phyloP scores from a whole-genome alignment of 2,888 invertebrate genomes.

The Caenorhabditis japonica region DNA sequence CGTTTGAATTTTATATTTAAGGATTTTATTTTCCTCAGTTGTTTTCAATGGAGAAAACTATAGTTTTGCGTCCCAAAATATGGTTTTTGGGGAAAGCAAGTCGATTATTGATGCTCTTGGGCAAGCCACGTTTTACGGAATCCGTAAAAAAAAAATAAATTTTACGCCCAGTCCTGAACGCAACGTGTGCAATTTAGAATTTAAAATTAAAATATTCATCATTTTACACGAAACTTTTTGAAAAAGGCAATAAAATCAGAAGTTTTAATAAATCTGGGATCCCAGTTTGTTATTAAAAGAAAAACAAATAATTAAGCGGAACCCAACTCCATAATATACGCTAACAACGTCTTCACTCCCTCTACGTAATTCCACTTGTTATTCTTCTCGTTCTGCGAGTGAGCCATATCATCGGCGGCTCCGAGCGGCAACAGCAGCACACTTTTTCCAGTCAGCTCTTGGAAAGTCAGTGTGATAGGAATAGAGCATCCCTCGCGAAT shows the following conservation, averaged over 20 bases:
- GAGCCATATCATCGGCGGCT: constrained; percentile 95
- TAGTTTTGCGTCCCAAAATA: too few relatives aligned
- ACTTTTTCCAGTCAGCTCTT: constrained; percentile 83
- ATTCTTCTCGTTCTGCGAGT: constrained; percentile 98
- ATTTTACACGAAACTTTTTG: neutral
- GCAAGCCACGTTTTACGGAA: too few relatives aligned
- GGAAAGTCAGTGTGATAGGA: constrained; percentile 92
- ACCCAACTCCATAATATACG: constrained; percentile 73
- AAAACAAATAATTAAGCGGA: constrained; percentile 32
- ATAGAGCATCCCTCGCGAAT: constrained; percentile 97
- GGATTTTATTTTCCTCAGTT: too few relatives aligned
- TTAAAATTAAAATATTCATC: neutral
- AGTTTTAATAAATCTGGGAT: neutral
- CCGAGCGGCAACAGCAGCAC: constrained; percentile 95
- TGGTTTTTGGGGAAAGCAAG: too few relatives aligned
- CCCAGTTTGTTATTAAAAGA: too few relatives aligned
- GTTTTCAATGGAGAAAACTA: too few relatives aligned
- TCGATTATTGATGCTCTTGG: too few relatives aligned
- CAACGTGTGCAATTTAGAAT: too few relatives aligned
- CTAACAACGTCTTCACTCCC: constrained; percentile 73
- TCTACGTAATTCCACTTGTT: constrained; percentile 80
- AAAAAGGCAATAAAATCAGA: neutral
- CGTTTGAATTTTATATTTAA: too few relatives aligned
- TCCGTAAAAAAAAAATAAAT: too few relatives aligned
- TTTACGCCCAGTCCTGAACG: too few relatives aligned